Evolutionary conservation across 1,140 invertebrate genomes (phyloP), one percentile per base, ranked within the genome.

Genomic region (Linepithema humile): DNA sequence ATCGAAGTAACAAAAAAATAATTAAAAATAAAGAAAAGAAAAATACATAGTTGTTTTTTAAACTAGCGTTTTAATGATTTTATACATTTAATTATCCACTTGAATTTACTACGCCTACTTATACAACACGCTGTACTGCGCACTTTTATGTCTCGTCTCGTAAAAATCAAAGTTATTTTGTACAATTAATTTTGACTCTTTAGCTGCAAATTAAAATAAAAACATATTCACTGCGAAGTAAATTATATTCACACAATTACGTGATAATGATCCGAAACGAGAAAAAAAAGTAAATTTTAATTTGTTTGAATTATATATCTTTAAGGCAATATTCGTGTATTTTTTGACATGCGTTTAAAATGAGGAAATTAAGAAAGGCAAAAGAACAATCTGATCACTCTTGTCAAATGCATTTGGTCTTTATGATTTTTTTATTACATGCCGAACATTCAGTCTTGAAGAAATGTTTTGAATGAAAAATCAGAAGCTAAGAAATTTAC

Each of bases 21-120:
- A n/a, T n/a, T n/a, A n/a, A n/a, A n/a, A n/a, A n/a, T n/a, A n/a
- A n/a, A n/a, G n/a, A n/a, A n/a, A n/a, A n/a, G n/a, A n/a, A n/a
- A n/a, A n/a, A n/a, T n/a, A n/a, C n/a, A n/a, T n/a, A n/a, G n/a
- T n/a, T n/a, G n/a, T n/a, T n/a, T n/a, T n/a, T n/a, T n/a, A n/a
- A n/a, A n/a, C n/a, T 26, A 75, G 55, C 55, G 6, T 91, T 91
- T 91, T 40, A 90, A 91, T 91, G 55, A 69, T 90, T 89, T 88
- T 85, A 74, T 88, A 88, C 87, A 88, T 75, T 85, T 77, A 85
- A 32, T 85, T 48, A 38, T 78, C 10, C 35, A 3, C 10, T 82
- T 43, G 26, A 57, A 85, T 55, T 78, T 32, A 7, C 62, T 75
- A 74, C 53, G 57, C 20, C 57, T 82, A 87, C 35, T 82, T 83